Evolutionary conservation across 2,888 invertebrate genomes (phyloP).

Genomic region (Diaphora mendica): DNA sequence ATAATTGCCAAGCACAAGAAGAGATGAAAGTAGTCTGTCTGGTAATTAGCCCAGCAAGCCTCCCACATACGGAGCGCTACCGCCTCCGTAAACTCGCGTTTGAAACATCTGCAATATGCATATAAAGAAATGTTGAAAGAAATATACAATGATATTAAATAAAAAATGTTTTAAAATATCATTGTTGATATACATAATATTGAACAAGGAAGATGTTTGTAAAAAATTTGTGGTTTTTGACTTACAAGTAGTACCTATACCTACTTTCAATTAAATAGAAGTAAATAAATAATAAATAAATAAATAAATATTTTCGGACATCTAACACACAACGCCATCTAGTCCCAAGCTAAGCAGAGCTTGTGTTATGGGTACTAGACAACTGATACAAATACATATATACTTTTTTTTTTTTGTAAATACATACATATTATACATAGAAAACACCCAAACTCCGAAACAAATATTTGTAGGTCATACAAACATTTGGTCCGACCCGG

Average conservation of each 20-base stretch:
- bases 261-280: background rate
- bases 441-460: no score
- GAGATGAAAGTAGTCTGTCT: slow-evolving; percentile 98
- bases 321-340: no score
- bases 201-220: background rate
- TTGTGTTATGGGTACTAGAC: no score
- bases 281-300: background rate
- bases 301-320: no score
- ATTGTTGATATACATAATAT: no score
- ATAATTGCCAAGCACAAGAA: slow-evolving; percentile 97
- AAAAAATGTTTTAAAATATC: background rate
- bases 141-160: background rate
- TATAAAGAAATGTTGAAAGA: background rate
- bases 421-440: no score
- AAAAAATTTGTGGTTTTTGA: background rate
- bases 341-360: no score
- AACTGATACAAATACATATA: no score
- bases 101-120: slow-evolving; percentile 91
- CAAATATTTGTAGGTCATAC: no score
- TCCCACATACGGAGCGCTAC: slow-evolving; percentile 98
- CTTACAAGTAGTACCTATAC: background rate
- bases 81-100: slow-evolving; percentile 95
- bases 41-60: slow-evolving; percentile 98
- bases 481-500: no score
- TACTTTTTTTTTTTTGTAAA: no score